These are phyloP conservation scores for Vespertilio murinus DNA, from an alignment of 2,797 vertebrate species.

Conservation along the genomic window DNA sequence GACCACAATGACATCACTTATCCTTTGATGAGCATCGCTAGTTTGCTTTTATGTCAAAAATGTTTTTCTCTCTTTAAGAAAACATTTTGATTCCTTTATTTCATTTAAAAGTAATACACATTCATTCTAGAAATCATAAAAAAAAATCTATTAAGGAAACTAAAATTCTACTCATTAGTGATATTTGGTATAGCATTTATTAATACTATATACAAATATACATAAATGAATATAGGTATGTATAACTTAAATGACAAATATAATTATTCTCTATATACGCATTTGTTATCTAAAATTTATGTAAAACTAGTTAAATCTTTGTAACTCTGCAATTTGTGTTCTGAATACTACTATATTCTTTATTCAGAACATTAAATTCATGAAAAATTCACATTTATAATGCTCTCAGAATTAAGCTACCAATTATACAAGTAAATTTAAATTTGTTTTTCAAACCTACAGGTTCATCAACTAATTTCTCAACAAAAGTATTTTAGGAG, in stretches of 20 bases:
- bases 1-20: neutral
- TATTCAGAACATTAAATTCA: constrained; percentile 18
- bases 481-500: neutral
- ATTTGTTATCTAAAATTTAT: constrained; percentile 7
- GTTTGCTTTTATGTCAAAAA: neutral
- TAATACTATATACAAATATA: neutral
- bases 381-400: neutral
- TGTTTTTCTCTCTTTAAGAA: constrained; percentile 5
- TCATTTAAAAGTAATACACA: constrained; percentile 27
- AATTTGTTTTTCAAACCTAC: neutral
- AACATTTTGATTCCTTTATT: neutral
- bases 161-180: neutral
- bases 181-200: neutral
- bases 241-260: neutral
- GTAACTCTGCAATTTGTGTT: neutral
- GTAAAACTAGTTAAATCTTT: constrained; percentile 16
- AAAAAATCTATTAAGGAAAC: constrained; percentile 31
- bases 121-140: constrained; percentile 11
- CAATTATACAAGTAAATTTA: constrained; percentile 9
- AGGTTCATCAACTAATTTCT: neutral
- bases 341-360: neutral
- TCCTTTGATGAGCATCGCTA: neutral
- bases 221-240: neutral
- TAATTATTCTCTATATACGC: neutral
- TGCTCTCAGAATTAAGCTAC: neutral